Evolutionary conservation across 2,888 invertebrate genomes (phyloP), one percentile per base, ranked within the genome.

Genomic region (Dynastes tityus): DNA sequence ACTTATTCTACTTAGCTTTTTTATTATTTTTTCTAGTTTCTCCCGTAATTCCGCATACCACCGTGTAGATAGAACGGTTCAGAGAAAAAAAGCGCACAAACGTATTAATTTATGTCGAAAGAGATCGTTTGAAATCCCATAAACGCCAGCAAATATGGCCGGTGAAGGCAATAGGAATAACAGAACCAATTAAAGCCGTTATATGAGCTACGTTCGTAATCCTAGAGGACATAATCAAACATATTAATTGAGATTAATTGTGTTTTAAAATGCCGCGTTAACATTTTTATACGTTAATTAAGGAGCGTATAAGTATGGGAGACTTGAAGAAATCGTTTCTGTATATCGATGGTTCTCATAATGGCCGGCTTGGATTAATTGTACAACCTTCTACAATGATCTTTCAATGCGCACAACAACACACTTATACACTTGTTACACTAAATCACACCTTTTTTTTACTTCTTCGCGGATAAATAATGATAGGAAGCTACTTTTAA

Each of bases 201-300:
- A 83, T 73, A 82, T 82, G 82, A 82, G 81, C 83, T 79, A 63
- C 68, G 79, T 80, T 75, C 64, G 82, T 81, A 80, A 74, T 77
- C 65, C 79, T 79, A 79, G 76, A 75, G 74, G 80, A 80, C 71
- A 82, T 82, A 82, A 82, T 82, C 81, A 80, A 78, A 80, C 76
- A 81, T 79, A 82, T 81, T 82, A 82, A 81, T 82, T 79, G 81
- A 82, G 81, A 81, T 81, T 81, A 81, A 82, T 81, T 81, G 79
- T 70, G 77, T 80, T 78, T 75, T 81, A 77, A 73, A 78, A 71
- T 64, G 73, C 63, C 51, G 73, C 68, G 71, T 73, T 78, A 71
- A 78, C 77, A 78, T 78, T 78, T 78, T 78, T 78, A 61, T 73
- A 37, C 77, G 71, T 78, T 70, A 70, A 78, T 78, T 70, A 78